These are phyloP conservation scores for Zoanthus sansibaricus DNA, from an alignment of 92 coral and sea anemone species.

Conservation along the genomic window DNA sequence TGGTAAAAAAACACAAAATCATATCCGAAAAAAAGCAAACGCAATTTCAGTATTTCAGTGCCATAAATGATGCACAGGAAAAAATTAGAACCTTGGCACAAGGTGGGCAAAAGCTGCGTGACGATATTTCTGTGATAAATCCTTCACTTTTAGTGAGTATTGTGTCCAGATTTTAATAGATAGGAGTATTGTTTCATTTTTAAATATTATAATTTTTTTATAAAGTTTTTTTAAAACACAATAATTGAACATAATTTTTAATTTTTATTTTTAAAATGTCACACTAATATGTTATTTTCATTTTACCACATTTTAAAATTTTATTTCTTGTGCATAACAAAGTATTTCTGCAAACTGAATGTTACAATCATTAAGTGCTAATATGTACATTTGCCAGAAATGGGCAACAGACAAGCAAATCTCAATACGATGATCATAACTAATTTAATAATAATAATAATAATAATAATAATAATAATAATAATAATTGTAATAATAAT, in stretches of 20 bases:
- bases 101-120: not conserved
- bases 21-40: not conserved
- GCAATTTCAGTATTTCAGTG: constrained; percentile 5
- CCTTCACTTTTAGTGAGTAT: constrained; percentile 1
- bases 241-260: not conserved
- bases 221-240: not conserved
- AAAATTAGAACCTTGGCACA: not conserved
- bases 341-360: not conserved
- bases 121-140: not conserved
- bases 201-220: not conserved
- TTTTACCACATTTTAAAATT: not conserved
- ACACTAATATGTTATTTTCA: not conserved
- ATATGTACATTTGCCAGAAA: no score
- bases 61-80: constrained; percentile 3
- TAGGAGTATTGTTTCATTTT: not conserved
- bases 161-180: not conserved
- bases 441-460: no score
- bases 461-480: no score
- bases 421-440: no score
- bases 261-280: not conserved
- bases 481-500: no score
- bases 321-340: not conserved
- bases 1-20: not conserved
- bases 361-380: not conserved
- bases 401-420: no score